Base-by-base conservation (phyloP, 2,797 vertebrate genomes). In the Leptoclinus maculatus region DNA sequence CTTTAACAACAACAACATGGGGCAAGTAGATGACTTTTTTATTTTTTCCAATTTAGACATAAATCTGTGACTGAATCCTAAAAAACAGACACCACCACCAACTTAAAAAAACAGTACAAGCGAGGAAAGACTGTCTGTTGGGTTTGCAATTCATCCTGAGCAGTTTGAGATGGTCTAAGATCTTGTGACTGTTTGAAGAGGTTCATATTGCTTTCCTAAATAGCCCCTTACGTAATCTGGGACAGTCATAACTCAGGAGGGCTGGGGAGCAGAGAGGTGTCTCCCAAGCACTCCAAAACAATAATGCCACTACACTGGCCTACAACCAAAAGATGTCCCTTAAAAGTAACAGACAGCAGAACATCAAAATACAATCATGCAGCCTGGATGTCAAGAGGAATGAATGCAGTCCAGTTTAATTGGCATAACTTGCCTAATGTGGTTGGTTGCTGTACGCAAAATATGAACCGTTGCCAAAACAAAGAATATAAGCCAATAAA, bases 151-250 rank as follows among this genome's bases (percentile, higher is more conserved):
- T 89, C 74, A 85, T 87, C 83, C 71, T 83, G 82, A 81, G 82
- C 70, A 67, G 83, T 83, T 88, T 87, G 89, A 88, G 91, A 92
- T 94, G 93, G 66, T 84, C 90, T 87, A 86, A 90, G 92, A 93
- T 93, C 95, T 95, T 95, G 94, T 96, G 95, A 96, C 93, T 90
- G 85, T 91, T 92, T 81, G 83, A 93, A 93, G 78, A 90, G 93
- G 93, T 94, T 96, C 95, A 94, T 91, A 89, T 96, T 96, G 91
- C 95, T 85, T 88, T 93, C 93, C 92, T 90, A 94, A 95, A 93
- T 93, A 90, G 90, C 81, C 90, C 63, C 86, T 95, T 94, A 91
- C 78, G 86, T 92, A 94, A 95, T 83, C 62, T 87, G 83, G 88
- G 77, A 65, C 87, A 82, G 90, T 88, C 87, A 89, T 88, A 92